phyloP scores from a whole-genome alignment of 1,140 invertebrate species.

The Pachyrhynchus sulphureomaculatus region DNA sequence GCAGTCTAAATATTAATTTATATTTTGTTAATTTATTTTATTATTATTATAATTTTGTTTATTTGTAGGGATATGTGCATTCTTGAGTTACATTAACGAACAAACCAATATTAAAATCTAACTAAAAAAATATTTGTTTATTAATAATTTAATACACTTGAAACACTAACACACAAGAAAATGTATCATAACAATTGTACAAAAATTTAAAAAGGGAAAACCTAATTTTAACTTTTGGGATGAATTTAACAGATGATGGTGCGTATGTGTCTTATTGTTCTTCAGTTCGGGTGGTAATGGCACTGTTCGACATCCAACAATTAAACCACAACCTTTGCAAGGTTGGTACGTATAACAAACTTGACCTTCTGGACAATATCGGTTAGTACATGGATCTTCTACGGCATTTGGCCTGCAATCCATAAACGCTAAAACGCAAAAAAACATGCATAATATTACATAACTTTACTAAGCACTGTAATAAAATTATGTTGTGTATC shows the following conservation, averaged over 20 bases:
- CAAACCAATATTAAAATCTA: no score
- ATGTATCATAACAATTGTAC: background rate
- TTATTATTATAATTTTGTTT: no score
- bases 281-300: background rate
- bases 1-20: no score
- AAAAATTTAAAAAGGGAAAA: background rate
- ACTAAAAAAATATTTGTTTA: no score
- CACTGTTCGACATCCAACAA: slow-evolving; percentile 37
- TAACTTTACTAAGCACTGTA: no score
- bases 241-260: slow-evolving; percentile 11
- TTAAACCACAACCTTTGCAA: slow-evolving; percentile 46
- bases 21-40: no score
- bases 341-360: slow-evolving; percentile 48
- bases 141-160: background rate
- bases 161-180: background rate
- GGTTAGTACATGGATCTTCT: slow-evolving; percentile 42
- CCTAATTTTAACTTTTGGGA: background rate
- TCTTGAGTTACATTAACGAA: no score
- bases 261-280: slow-evolving; percentile 7
- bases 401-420: slow-evolving; percentile 38
- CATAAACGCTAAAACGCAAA: slow-evolving; percentile 45
- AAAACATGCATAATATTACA: no score
- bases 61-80: no score
- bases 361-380: slow-evolving; percentile 45
- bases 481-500: no score